phyloP scores from a whole-genome alignment of 2,888 invertebrate species.

The Drosophila atroscutellata region DNA sequence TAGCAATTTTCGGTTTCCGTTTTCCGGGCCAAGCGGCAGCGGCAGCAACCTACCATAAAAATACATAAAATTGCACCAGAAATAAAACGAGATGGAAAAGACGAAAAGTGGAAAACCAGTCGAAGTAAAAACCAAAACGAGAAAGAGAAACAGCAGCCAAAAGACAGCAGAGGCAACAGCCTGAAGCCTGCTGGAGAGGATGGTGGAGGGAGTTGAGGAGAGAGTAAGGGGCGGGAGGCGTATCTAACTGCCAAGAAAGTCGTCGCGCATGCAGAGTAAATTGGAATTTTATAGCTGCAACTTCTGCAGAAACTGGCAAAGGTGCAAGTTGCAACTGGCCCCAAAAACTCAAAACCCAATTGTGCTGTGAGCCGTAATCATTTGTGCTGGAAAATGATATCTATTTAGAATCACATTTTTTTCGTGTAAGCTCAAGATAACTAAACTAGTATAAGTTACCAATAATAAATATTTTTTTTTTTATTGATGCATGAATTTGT shows the following conservation, averaged over 20 bases:
- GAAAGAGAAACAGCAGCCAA: conserved; percentile 53
- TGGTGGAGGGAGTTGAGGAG: background rate
- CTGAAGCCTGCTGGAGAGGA: conserved; percentile 28
- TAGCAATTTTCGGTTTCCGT: conserved; percentile 80
- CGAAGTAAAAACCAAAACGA: conserved; percentile 23
- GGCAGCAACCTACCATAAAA: conserved; percentile 77
- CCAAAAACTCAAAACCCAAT: conserved; percentile 13
- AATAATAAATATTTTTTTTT: background rate
- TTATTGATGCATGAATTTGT: background rate
- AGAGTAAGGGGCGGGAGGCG: conserved; percentile 27
- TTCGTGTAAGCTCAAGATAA: background rate
- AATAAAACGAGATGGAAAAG: conserved; percentile 39
- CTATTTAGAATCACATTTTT: background rate
- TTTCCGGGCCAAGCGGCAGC: conserved; percentile 74
- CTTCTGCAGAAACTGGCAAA: conserved; percentile 57
- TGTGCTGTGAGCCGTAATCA: conserved; percentile 13
- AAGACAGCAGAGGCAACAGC: conserved; percentile 49
- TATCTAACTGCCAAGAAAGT: conserved; percentile 75
- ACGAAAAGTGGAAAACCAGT: conserved; percentile 38
- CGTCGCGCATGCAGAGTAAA: conserved; percentile 72
- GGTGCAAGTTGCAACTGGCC: conserved; percentile 62
- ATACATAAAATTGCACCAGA: conserved; percentile 76
- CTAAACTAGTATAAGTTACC: background rate
- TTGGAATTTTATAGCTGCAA: conserved; percentile 75
- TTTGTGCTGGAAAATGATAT: conserved; percentile 32